phyloP scores from a whole-genome alignment of 2,888 invertebrate species.

The Xylophagus ater region DNA sequence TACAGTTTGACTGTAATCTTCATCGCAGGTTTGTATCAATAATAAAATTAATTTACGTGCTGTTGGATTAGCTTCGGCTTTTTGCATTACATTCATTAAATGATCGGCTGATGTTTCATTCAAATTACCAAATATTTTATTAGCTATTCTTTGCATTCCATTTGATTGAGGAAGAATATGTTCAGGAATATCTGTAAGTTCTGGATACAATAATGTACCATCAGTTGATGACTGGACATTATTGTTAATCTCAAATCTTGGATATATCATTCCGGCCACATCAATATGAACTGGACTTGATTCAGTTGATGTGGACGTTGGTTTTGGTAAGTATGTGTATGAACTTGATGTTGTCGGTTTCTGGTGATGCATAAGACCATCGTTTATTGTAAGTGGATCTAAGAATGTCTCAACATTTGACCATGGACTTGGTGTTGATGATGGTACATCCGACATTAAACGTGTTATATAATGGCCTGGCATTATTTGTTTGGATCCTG shows the following conservation, averaged over 20 bases:
- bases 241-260: slow-evolving; percentile 34
- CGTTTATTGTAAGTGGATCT: slow-evolving; percentile 62
- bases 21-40: slow-evolving; percentile 67
- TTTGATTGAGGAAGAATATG: slow-evolving; percentile 47
- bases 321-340: slow-evolving; percentile 33
- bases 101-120: slow-evolving; percentile 65
- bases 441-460: slow-evolving; percentile 8
- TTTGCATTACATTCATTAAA: slow-evolving; percentile 69
- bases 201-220: slow-evolving; percentile 44
- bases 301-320: slow-evolving; percentile 27
- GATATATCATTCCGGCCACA: slow-evolving; percentile 37
- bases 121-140: slow-evolving; percentile 62
- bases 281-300: slow-evolving; percentile 32
- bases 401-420: slow-evolving; percentile 46
- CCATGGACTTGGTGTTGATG: slow-evolving; percentile 37
- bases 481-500: no score
- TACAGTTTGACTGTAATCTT: slow-evolving; percentile 56
- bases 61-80: slow-evolving; percentile 64
- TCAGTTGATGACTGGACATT: slow-evolving; percentile 32
- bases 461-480: slow-evolving; percentile 8
- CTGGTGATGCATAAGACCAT: slow-evolving; percentile 43
- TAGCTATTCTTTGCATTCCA: slow-evolving; percentile 56
- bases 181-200: slow-evolving; percentile 43
- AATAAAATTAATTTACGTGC: slow-evolving; percentile 62
- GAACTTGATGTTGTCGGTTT: slow-evolving; percentile 32